Conservation (phyloP, 2,888 invertebrate species). For the Pristionchus mayeri region DNA sequence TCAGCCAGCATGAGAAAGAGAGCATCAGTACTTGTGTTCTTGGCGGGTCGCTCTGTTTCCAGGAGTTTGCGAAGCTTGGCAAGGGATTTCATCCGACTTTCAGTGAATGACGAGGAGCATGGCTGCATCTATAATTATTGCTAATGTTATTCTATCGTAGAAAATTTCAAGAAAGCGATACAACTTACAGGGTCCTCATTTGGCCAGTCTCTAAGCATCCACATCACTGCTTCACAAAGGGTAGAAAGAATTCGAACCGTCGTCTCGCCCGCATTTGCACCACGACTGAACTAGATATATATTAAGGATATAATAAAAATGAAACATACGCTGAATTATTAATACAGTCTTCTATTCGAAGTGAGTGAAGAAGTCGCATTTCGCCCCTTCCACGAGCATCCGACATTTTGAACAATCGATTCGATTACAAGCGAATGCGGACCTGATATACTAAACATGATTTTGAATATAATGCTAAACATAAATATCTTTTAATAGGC, state of each 20-base stretch:
- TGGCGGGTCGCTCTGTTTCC: not conserved
- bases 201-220: constrained; percentile 48
- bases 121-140: not conserved
- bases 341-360: constrained; percentile 35
- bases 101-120: constrained; percentile 30
- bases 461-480: no score
- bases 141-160: no score
- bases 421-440: not conserved
- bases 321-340: constrained; percentile 25
- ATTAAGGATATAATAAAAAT: not conserved
- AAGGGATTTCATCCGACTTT: constrained; percentile 33
- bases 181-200: constrained; percentile 40
- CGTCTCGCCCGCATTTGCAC: constrained; percentile 1
- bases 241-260: constrained; percentile 25
- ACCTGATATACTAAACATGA: no score
- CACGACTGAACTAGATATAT: not conserved
- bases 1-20: constrained; percentile 34
- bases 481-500: no score
- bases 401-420: not conserved
- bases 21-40: constrained; percentile 17
- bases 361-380: constrained; percentile 33
- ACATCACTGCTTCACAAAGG: constrained; percentile 46
- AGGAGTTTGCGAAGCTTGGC: constrained; percentile 33
- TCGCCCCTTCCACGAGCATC: constrained; percentile 40
- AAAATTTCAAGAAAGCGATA: no score